Percentiles rank a stretch among this genome's conserved stretches.
Conservation (phyloP, 2,113 vertebrate species). For the Balaeniceps rex region DNA sequence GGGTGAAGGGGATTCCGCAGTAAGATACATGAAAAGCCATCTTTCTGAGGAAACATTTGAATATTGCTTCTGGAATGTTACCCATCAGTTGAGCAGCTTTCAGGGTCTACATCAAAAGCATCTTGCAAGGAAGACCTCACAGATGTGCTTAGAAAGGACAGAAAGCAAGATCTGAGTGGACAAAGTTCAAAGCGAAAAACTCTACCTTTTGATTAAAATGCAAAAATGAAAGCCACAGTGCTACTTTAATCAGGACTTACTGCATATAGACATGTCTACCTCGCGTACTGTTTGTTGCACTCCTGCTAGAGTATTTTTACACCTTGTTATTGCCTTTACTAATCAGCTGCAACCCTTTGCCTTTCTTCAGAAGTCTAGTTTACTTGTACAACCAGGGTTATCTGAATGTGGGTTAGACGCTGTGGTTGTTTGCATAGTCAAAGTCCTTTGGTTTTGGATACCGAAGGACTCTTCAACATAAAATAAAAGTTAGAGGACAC, state of each 20-base stretch:
- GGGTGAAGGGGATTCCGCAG: neutral
- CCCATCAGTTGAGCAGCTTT: constrained; percentile 39
- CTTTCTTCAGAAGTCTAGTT: constrained; percentile 28
- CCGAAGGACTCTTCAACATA: neutral
- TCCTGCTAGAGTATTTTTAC: constrained; percentile 66
- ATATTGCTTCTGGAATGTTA: constrained; percentile 24
- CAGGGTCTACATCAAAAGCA: constrained; percentile 31
- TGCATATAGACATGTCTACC: constrained; percentile 75
- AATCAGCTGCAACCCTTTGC: constrained; percentile 40
- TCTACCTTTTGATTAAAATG: constrained; percentile 35
- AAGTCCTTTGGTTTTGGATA: neutral
- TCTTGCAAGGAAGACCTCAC: constrained; percentile 53
- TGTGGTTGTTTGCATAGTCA: constrained; percentile 1
- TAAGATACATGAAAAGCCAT: neutral
- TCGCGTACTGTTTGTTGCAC: constrained; percentile 69
- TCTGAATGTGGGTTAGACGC: constrained; percentile 1
- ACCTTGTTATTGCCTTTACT: constrained; percentile 65
- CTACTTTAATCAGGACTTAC: constrained; percentile 67
- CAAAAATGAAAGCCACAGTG: constrained; percentile 62
- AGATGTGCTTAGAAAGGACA: constrained; percentile 50
- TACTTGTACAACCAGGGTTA: constrained; percentile 30
- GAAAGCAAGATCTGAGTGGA: constrained; percentile 15
- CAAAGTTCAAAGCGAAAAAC: neutral
- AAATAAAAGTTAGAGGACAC: neutral
- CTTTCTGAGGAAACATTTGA: neutral